Percentiles rank a stretch among this genome's conserved stretches.
phyloP scores from a whole-genome alignment of 2,113 vertebrate genomes.

The Lampris incognitus region DNA sequence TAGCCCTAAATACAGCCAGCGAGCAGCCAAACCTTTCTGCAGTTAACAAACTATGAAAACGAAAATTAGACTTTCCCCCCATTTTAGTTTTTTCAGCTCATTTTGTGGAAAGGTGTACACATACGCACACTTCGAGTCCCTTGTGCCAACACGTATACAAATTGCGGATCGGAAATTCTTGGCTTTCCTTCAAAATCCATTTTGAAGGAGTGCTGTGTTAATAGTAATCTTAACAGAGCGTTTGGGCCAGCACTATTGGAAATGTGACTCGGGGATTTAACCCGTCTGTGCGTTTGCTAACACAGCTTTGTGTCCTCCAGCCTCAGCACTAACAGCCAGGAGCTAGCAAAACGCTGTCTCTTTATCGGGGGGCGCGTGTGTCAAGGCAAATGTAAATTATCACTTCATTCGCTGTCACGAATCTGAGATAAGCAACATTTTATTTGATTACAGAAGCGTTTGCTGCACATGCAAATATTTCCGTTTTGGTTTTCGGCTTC shows the following conservation, averaged over 20 bases:
- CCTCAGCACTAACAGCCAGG: slow-evolving; percentile 46
- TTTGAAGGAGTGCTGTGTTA: slow-evolving; percentile 50
- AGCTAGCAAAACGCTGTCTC: slow-evolving; percentile 11
- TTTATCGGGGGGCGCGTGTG: slow-evolving; percentile 29
- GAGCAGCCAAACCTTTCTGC: slow-evolving; percentile 26
- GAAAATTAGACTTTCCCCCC: background rate
- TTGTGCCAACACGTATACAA: background rate
- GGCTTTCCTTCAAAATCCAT: slow-evolving; percentile 63
- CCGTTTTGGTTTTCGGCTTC: background rate
- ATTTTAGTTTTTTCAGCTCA: background rate
- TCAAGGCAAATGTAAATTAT: slow-evolving; percentile 18
- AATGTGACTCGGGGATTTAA: slow-evolving; percentile 37
- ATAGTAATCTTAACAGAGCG: slow-evolving; percentile 42
- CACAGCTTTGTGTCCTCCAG: slow-evolving; percentile 47
- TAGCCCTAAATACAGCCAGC: slow-evolving; percentile 60
- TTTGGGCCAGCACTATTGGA: slow-evolving; percentile 46
- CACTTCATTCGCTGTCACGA: slow-evolving; percentile 10
- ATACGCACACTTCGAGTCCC: slow-evolving; percentile 1
- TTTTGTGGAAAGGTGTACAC: slow-evolving; percentile 7
- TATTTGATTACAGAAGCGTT: slow-evolving; percentile 1
- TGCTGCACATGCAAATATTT: slow-evolving; percentile 1
- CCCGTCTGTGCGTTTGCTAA: slow-evolving; percentile 47
- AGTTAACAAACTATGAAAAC: slow-evolving; percentile 29
- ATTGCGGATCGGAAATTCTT: slow-evolving; percentile 35
- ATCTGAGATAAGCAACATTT: slow-evolving; percentile 2